phyloP scores from a whole-genome alignment of 23 tunicate genomes.

The Trididemnum miniatum region DNA sequence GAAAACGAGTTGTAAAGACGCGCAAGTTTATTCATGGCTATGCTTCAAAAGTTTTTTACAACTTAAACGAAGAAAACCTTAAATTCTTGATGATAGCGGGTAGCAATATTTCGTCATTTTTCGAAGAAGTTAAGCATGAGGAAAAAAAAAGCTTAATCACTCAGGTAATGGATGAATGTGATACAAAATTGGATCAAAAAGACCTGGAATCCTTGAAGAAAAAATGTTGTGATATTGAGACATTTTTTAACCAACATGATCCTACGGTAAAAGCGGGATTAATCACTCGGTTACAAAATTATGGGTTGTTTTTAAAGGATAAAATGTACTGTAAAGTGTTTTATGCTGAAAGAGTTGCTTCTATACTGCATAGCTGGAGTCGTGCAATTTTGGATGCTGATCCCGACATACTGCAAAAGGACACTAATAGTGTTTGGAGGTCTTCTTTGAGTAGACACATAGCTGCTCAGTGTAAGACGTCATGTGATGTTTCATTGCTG shows the following conservation, averaged over 20 bases:
- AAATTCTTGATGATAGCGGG: neutral
- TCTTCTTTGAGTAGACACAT: neutral
- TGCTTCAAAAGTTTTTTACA: neutral
- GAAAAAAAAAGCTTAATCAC: neutral
- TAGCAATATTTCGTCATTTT: neutral
- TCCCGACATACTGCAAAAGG: neutral
- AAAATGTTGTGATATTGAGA: too few species aligned
- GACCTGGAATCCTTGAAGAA: too few species aligned
- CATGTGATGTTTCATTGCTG: neutral
- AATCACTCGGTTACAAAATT: neutral
- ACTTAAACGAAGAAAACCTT: neutral
- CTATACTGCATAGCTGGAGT: slow-evolving; percentile 24
- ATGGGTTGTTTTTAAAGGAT: slow-evolving; percentile 1
- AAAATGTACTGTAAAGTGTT: neutral
- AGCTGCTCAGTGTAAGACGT: neutral
- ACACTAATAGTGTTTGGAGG: neutral
- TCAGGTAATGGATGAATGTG: too few species aligned
- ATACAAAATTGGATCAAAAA: too few species aligned
- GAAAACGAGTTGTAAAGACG: neutral
- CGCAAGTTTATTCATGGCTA: neutral
- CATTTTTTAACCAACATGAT: too few species aligned
- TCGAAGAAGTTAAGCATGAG: neutral
- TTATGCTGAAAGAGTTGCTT: slow-evolving; percentile 34
- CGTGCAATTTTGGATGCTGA: slow-evolving; percentile 2
- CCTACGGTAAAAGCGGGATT: too few species aligned